These are phyloP conservation scores for Fissipunctia ypsillon DNA, from an alignment of 2,888 invertebrate genomes.

Conservation along the genomic window DNA sequence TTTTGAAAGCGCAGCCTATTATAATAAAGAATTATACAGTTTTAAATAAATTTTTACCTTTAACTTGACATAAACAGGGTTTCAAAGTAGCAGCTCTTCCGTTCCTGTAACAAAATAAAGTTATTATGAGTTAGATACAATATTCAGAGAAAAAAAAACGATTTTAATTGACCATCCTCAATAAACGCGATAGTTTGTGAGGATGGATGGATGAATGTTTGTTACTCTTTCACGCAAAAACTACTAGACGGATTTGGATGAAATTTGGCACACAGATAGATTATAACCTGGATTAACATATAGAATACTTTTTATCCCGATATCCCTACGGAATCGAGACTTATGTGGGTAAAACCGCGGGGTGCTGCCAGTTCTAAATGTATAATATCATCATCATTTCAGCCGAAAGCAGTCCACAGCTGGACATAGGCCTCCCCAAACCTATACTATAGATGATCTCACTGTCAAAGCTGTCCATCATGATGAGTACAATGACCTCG, in stretches of 20 bases:
- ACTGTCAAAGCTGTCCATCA: neutral
- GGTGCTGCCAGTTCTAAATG: too few species aligned
- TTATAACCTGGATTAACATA: too few species aligned
- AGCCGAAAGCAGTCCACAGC: neutral
- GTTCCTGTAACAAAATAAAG: conserved; percentile 31
- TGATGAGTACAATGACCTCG: neutral
- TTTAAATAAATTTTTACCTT: conserved; percentile 27
- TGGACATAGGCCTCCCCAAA: neutral
- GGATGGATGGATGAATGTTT: too few species aligned
- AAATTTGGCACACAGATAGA: too few species aligned
- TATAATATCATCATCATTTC: too few species aligned
- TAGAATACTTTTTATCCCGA: too few species aligned
- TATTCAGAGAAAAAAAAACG: neutral
- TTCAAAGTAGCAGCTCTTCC: neutral
- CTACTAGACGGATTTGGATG: too few species aligned
- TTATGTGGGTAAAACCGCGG: too few species aligned
- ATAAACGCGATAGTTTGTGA: too few species aligned
- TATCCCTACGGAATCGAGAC: too few species aligned
- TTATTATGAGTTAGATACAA: neutral
- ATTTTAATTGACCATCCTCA: neutral
- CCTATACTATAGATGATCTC: neutral
- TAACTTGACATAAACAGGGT: conserved; percentile 19
- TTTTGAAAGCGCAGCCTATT: neutral
- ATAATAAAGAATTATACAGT: neutral
- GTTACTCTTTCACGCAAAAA: too few species aligned